Conservation (phyloP, 2,113 vertebrate genomes). For the Zeus faber region DNA sequence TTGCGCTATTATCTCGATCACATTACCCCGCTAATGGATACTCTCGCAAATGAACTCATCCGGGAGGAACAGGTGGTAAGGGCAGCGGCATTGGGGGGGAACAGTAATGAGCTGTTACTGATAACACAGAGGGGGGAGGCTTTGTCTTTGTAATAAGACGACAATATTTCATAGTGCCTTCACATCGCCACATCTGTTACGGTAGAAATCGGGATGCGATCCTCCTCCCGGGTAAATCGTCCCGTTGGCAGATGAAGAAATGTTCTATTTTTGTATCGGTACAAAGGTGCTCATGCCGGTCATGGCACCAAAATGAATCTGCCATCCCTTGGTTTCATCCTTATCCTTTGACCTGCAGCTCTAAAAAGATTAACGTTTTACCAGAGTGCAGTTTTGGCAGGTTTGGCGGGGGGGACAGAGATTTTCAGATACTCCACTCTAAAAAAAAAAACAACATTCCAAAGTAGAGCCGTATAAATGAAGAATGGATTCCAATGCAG, state of each 20-base stretch:
- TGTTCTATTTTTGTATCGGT: too few species aligned
- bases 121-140: slow-evolving; percentile 4
- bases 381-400: neutral
- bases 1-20: neutral
- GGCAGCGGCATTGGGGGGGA: neutral
- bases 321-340: too few species aligned
- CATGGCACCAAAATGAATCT: too few species aligned
- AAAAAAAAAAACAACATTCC: too few species aligned
- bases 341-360: slow-evolving; percentile 18
- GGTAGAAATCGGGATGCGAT: too few species aligned
- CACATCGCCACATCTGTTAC: too few species aligned
- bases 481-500: too few species aligned
- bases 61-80: neutral
- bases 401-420: slow-evolving; percentile 22
- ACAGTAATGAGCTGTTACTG: neutral
- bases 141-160: slow-evolving; percentile 18
- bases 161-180: too few species aligned
- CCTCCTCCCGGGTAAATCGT: too few species aligned
- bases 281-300: too few species aligned
- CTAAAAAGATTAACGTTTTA: slow-evolving; percentile 24
- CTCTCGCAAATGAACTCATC: slow-evolving; percentile 6
- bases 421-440: slow-evolving; percentile 31
- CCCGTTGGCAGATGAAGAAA: too few species aligned
- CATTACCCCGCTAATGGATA: neutral
- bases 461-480: too few species aligned